Base-by-base conservation (phyloP, 1,140 invertebrate genomes). In the Drosophila lacertosa region DNA sequence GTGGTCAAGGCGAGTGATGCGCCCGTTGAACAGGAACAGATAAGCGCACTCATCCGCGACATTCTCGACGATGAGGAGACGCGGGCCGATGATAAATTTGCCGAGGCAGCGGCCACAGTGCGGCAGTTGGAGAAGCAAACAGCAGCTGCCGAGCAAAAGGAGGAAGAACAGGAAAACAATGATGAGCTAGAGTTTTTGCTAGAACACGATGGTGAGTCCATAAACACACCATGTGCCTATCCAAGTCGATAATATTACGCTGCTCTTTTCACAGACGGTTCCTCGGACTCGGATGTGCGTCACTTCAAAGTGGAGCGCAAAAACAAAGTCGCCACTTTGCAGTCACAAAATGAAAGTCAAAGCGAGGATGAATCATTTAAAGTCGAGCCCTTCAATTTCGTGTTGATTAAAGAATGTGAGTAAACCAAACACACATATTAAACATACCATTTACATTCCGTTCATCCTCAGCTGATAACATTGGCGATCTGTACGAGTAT, bases 401-500 rank as follows among this genome's bases (percentile, higher is more conserved):
- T 86, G 5, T 15, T 68, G 2, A 84, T 84, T 26, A 84, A 76
- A 37, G 80, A 86, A 42, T 68, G 80, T 70, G 4, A 18, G 66
- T 80, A 26, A 3, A 69, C 33, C 13, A 0, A 20, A 24, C 5
- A 18, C 4, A 1, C 10, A 32, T 6, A 33, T 15, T 3, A n/a
- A 1, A 11, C 4, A 20, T 6, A 0, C 13, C 9, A 7, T 5
- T 0, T 0, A 2, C 2, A n/a, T 11, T 5, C 10, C 0, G 2
- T 22, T 9, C 0, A 11, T 10, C 18, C 40, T 1, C 42, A 89
- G 63, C 64, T 29, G 84, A 89, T 40, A 70, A 77, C 7, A 58
- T 86, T 50, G 40, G 6, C 2, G 69, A 86, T 50, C 33, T 89
- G 26, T 40, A 60, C n/a, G 80, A 78, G 2, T 90, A 90, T 45